Evolutionary conservation across 2,888 invertebrate species (phyloP).

Genomic region (Monoplex corrugatus): DNA sequence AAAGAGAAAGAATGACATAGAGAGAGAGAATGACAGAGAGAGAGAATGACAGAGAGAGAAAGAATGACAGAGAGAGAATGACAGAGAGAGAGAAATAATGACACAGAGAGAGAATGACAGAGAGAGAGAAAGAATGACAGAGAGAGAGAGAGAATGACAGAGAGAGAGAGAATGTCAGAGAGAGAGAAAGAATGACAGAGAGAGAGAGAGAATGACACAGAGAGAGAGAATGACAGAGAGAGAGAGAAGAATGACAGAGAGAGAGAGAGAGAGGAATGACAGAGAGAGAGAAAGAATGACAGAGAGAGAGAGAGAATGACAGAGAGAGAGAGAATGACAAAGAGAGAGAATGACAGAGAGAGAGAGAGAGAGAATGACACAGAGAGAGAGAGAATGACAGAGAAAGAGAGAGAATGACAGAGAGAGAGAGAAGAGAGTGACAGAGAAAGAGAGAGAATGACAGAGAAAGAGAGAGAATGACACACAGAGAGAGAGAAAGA

Average conservation of each 20-base stretch:
- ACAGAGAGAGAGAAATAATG: constrained; percentile 19
- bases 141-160: background rate
- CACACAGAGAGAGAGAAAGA: background rate
- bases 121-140: background rate
- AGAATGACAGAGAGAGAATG: no score
- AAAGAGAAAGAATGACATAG: no score
- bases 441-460: background rate
- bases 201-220: background rate
- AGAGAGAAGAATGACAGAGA: background rate
- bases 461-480: background rate
- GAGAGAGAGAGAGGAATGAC: background rate
- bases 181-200: background rate
- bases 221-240: background rate
- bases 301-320: constrained; percentile 13
- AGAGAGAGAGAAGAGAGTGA: no score
- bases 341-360: background rate
- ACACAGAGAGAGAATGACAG: background rate
- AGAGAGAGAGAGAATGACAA: constrained; percentile 12
- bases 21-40: no score
- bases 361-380: background rate
- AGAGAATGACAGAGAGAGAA: no score
- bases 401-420: constrained; percentile 27
- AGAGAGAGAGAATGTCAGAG: background rate
- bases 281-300: background rate
- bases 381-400: constrained; percentile 20